Base-by-base conservation (phyloP, 2,797 vertebrate genomes). In the Moxostoma hubbsi region DNA sequence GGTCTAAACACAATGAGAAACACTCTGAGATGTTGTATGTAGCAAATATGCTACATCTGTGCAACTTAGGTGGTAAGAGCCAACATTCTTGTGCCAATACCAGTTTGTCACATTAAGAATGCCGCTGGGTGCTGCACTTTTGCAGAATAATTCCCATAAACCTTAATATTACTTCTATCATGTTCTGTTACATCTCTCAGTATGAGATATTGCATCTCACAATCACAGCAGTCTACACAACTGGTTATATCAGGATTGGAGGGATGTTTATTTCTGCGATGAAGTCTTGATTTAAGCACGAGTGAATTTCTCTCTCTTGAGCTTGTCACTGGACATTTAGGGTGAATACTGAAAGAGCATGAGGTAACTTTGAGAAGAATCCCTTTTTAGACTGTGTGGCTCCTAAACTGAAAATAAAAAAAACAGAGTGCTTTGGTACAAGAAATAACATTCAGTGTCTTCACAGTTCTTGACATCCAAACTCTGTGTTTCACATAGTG, bases 1-100 rank as follows among this genome's bases (percentile, higher is more conserved):
- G 75, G 62, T 85, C 65, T 82, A 82, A 84, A 82, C 74, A 82
- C 69, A 10, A 54, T 16, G 36, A 66, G 53, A 66, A 77, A 68
- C 73, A 54, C 62, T 72, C 59, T 7, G 3, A 67, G 61, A 68
- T 15, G 4, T 53, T 78, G 24, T 24, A 24, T 24, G 24, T 24
- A 24, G 63, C 74, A 76, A 53, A 68, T n/a, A n/a, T 68, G 63
- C 57, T 24, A 80, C 66, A 65, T 82, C 69, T 74, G 65, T 62
- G 54, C 59, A 80, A 70, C 70, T 69, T 73, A 70, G 49, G 18
- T 76, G 57, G 74, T 82, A 64, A 54, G 16, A 80, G 51, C 8
- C 18, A 46, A 79, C 36, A 72, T 55, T 8, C 11, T 43, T 12
- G 49, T 7, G 50, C 64, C 58, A 70, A 63, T 57, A 53, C 67